Evolutionary conservation across 1,140 invertebrate species (phyloP).

Genomic region (Pseudomyrmex cubaensis): DNA sequence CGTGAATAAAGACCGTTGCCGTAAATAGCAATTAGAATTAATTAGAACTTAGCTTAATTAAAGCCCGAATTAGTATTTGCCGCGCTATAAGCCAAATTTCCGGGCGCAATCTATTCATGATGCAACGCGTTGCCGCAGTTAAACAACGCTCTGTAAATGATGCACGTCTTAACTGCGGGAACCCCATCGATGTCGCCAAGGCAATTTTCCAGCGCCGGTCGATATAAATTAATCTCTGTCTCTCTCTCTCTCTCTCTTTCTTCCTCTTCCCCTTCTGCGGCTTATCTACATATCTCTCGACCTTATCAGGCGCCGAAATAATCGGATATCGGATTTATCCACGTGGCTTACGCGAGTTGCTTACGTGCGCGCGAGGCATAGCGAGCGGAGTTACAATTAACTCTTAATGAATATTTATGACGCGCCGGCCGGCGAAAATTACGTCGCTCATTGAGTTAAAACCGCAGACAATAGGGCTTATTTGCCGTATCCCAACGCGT

Average conservation of each 20-base stretch:
- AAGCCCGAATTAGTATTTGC: not conserved
- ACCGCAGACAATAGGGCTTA: conserved; percentile 58
- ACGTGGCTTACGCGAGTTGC: conserved; percentile 29
- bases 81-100: conserved; percentile 10
- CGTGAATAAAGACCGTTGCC: conserved; percentile 25
- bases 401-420: conserved; percentile 61
- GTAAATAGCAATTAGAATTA: conserved; percentile 28
- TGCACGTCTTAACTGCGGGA: conserved; percentile 15
- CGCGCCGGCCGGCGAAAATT: conserved; percentile 50
- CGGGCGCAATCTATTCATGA: not conserved
- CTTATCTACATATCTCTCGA: not conserved
- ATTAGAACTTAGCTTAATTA: conserved; percentile 24
- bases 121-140: not conserved
- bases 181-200: conserved; percentile 9
- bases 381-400: conserved; percentile 44
- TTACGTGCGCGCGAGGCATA: conserved; percentile 8
- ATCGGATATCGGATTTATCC: conserved; percentile 19
- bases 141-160: conserved; percentile 16
- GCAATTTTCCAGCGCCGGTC: conserved; percentile 43
- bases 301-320: conserved; percentile 30
- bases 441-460: conserved; percentile 57
- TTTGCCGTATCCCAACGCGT: conserved; percentile 48
- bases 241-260: too few relatives aligned
- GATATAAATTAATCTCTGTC: not conserved
- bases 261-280: too few relatives aligned